These are phyloP conservation scores for Chloropsis cyanopogon DNA, from an alignment of 2,113 vertebrate species.

Conservation along the genomic window DNA sequence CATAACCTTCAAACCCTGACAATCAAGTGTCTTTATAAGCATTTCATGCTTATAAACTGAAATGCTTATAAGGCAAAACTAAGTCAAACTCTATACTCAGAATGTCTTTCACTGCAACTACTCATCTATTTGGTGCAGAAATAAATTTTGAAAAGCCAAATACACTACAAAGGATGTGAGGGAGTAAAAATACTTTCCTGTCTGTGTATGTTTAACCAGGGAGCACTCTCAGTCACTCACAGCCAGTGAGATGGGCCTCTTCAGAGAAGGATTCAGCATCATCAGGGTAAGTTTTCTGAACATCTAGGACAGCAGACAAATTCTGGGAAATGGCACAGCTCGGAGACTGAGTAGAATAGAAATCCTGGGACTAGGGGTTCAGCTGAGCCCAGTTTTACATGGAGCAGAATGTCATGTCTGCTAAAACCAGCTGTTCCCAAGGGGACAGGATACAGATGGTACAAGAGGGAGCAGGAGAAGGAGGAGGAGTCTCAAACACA, in stretches of 20 bases:
- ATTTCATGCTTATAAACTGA: background rate
- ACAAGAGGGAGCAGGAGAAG: background rate
- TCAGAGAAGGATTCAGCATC: background rate
- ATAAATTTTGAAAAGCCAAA: background rate
- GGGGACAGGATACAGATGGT: accelerated
- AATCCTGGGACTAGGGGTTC: background rate
- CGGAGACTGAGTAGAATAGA: background rate
- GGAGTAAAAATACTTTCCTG: background rate
- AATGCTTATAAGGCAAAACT: no score
- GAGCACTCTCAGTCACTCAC: background rate
- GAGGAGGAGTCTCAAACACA: background rate
- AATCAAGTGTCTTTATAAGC: background rate
- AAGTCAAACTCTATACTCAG: background rate
- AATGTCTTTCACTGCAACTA: background rate
- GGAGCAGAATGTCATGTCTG: background rate
- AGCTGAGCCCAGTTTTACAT: background rate
- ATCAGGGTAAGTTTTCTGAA: background rate
- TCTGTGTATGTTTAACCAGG: background rate
- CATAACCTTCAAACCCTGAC: background rate
- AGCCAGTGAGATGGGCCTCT: background rate
- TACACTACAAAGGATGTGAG: background rate
- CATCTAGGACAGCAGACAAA: background rate
- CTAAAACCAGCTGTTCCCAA: background rate
- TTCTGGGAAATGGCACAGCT: background rate
- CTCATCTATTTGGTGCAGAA: background rate